Conservation (phyloP, 53 echinoderm and acorn worm species). For the Paracentrotus lividus region DNA sequence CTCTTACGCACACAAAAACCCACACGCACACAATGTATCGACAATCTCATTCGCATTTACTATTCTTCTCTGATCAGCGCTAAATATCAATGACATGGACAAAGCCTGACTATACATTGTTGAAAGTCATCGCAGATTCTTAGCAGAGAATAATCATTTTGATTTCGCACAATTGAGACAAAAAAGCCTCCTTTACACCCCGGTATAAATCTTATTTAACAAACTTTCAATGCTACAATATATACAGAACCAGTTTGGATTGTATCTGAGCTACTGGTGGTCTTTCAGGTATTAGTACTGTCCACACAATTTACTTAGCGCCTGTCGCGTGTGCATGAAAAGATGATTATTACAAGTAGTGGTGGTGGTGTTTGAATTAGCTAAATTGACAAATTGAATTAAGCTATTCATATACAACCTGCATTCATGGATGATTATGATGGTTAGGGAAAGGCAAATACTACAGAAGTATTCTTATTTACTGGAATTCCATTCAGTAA, state of each 20-base stretch:
- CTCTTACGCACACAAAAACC: constrained; percentile 51
- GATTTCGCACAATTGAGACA: constrained; percentile 58
- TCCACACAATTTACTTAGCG: constrained; percentile 39
- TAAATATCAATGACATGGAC: constrained; percentile 60
- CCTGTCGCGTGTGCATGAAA: constrained; percentile 43
- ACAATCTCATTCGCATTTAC: constrained; percentile 48
- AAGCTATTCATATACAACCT: constrained; percentile 46
- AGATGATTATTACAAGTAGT: constrained; percentile 42
- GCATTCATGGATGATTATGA: constrained; percentile 15
- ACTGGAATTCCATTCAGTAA: constrained; percentile 9
- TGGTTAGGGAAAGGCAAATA: constrained; percentile 3
- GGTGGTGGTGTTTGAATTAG: constrained; percentile 62
- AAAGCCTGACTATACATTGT: constrained; percentile 57
- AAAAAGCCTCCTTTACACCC: neutral
- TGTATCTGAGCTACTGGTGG: neutral
- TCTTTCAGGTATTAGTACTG: neutral
- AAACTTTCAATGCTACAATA: neutral
- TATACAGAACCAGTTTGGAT: neutral
- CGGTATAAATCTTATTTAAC: constrained; percentile 48
- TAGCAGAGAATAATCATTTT: neutral
- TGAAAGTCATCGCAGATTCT: constrained; percentile 56
- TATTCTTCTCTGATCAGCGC: neutral
- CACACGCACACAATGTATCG: constrained; percentile 37
- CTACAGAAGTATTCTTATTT: constrained; percentile 13
- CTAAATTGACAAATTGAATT: constrained; percentile 62